Conservation (phyloP, 2,888 invertebrate genomes). For the Cenopis cana region DNA sequence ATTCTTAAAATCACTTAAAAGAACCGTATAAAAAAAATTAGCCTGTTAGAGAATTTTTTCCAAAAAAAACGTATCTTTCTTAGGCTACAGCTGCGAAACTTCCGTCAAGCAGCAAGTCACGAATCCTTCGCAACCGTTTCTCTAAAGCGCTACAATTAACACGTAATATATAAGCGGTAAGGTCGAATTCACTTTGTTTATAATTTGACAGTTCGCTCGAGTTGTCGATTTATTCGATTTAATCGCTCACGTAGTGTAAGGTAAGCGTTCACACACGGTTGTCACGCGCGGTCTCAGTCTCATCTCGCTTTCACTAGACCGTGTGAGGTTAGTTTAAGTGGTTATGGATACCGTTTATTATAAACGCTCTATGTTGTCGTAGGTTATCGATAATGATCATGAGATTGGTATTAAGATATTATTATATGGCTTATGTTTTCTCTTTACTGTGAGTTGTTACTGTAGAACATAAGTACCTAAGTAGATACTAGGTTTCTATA, state of each 20-base stretch:
- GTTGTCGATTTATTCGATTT: conserved; percentile 64
- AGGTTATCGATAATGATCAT: conserved; percentile 62
- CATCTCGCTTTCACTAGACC: conserved; percentile 65
- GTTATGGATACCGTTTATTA: conserved; percentile 51
- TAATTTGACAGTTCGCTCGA: conserved; percentile 52
- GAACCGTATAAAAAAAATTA: too few species aligned
- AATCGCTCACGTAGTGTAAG: conserved; percentile 71
- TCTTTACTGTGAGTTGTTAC: conserved; percentile 39
- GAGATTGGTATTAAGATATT: conserved; percentile 43
- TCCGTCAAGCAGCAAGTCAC: conserved; percentile 57
- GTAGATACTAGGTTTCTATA: neutral
- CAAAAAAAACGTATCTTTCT: too few species aligned
- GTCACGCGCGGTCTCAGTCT: conserved; percentile 60
- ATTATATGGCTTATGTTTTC: conserved; percentile 40
- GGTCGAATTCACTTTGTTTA: conserved; percentile 56
- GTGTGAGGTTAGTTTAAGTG: conserved; percentile 54
- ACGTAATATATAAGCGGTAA: conserved; percentile 48
- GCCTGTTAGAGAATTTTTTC: too few species aligned
- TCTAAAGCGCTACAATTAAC: conserved; percentile 51
- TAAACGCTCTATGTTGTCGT: conserved; percentile 61
- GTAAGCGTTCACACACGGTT: conserved; percentile 65
- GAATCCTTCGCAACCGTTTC: conserved; percentile 52
- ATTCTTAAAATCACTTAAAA: too few species aligned
- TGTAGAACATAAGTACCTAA: conserved; percentile 28
- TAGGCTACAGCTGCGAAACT: conserved; percentile 57